Base-by-base conservation (phyloP, 2,888 invertebrate genomes). In the Protodeltote pygarga region DNA sequence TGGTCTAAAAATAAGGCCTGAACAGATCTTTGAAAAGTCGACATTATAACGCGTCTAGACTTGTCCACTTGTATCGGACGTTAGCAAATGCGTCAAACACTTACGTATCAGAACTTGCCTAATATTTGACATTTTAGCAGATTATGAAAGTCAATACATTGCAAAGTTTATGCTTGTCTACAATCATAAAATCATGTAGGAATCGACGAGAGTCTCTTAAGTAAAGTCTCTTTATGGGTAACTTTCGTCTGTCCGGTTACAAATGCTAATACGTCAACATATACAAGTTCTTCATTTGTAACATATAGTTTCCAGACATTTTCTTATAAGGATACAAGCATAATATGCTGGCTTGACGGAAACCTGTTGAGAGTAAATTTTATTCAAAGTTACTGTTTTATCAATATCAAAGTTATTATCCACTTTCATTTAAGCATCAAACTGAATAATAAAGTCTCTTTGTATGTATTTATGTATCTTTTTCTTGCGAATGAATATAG, bases 221-320 rank as follows among this genome's bases (percentile, higher is more conserved):
- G 60, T 55, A 45, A 37, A 23, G n/a, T 60, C 61, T 55, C 29
- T 38, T 39, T 53, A 59, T 44, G 55, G 59, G 34, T 48, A 62
- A 62, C 63, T 62, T 62, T 59, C 63, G 38, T 59, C 62, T 62
- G 57, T 49, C 63, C 29, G 35, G 63, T 45, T 49, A 28, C 37
- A 48, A 62, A 59, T 61, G 42, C 34, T 54, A 48, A 53, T 37
- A 40, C 19, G 15, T 54, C 44, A 42, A 54, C 48, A 24, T 59
- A 62, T 34, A 37, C 58, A 33, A 40, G 35, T 62, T 53, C 47
- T 58, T 61, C 42, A 37, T 42, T 47, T 27, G 41, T 42, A 35
- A 27, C 13, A 19, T 40, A 41, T 19, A 49, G 37, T 59, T 62
- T 54, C 39, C 42, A 62, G 32, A 51, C 31, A 14, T 3, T 52